Percentiles rank a stretch among this genome's conserved stretches.
Conservation (phyloP, 2,113 vertebrate genomes). For the Prolemur simus region DNA sequence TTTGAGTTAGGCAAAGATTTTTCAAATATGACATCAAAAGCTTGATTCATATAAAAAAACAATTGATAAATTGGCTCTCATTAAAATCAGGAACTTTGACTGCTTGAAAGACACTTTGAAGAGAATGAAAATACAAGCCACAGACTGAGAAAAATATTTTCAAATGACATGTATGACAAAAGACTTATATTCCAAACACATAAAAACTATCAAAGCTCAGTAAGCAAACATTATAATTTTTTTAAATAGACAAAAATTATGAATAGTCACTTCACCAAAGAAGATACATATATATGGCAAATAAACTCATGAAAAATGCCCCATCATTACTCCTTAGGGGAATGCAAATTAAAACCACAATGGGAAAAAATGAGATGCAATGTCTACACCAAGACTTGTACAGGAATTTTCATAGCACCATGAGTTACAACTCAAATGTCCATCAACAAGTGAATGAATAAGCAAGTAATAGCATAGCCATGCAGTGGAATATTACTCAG, state of each 20-base stretch:
- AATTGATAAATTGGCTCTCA: neutral
- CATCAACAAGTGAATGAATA: neutral
- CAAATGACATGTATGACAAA: neutral
- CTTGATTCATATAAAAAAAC: neutral
- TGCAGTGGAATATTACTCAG: neutral
- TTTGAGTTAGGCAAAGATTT: neutral
- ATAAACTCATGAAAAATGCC: neutral
- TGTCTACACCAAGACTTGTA: neutral
- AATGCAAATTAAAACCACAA: neutral
- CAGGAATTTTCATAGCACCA: neutral
- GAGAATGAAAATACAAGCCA: neutral
- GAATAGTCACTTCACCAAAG: neutral
- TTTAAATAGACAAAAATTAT: neutral
- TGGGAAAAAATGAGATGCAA: neutral
- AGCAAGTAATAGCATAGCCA: neutral
- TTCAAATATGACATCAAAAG: neutral
- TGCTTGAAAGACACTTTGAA: neutral
- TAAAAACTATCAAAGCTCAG: neutral
- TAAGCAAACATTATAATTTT: neutral
- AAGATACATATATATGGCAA: neutral
- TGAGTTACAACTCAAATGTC: neutral
- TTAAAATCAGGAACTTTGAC: conserved; percentile 20
- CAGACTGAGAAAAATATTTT: neutral
- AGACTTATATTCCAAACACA: neutral
- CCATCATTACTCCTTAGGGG: neutral